These are phyloP conservation scores for Hirtodrosophila trivittata DNA, from an alignment of 2,888 invertebrate genomes.

Conservation along the genomic window DNA sequence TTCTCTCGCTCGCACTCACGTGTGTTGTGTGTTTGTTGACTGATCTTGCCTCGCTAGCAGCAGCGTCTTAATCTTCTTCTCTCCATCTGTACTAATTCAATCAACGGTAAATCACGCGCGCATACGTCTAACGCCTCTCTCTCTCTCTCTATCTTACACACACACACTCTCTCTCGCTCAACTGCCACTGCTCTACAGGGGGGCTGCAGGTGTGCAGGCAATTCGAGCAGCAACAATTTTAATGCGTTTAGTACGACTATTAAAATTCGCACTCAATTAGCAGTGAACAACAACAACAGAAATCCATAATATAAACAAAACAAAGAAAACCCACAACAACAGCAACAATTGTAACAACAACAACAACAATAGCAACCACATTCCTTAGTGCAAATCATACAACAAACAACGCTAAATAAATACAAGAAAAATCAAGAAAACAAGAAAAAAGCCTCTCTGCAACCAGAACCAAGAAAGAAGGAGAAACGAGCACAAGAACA, in stretches of 20 bases:
- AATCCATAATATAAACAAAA: conserved; percentile 47
- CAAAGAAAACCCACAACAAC: conserved; percentile 11
- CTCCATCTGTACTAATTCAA: conserved; percentile 59
- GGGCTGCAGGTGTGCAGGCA: conserved; percentile 33
- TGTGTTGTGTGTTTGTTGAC: conserved; percentile 18
- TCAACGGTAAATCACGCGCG: conserved; percentile 66
- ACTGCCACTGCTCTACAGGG: conserved; percentile 1
- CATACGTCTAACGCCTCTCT: conserved; percentile 31
- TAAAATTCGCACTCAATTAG: conserved; percentile 60
- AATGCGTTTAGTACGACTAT: conserved; percentile 47
- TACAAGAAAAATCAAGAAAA: background rate
- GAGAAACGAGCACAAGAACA: conserved; percentile 14
- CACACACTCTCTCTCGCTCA: conserved; percentile 6
- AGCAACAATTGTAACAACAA: conserved; percentile 13
- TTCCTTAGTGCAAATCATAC: conserved; percentile 54
- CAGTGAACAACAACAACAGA: conserved; percentile 20
- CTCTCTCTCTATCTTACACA: conserved; percentile 9
- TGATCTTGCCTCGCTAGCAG: conserved; percentile 44
- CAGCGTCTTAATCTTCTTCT: conserved; percentile 26
- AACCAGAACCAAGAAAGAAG: conserved; percentile 4
- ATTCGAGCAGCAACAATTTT: conserved; percentile 28
- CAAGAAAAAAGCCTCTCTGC: conserved; percentile 30
- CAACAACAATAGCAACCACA: conserved; percentile 32
- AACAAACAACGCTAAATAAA: conserved; percentile 47
- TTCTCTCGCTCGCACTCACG: conserved; percentile 8